These are phyloP conservation scores for Dinocampus coccinellae DNA, from an alignment of 2,888 invertebrate species.

Conservation along the genomic window DNA sequence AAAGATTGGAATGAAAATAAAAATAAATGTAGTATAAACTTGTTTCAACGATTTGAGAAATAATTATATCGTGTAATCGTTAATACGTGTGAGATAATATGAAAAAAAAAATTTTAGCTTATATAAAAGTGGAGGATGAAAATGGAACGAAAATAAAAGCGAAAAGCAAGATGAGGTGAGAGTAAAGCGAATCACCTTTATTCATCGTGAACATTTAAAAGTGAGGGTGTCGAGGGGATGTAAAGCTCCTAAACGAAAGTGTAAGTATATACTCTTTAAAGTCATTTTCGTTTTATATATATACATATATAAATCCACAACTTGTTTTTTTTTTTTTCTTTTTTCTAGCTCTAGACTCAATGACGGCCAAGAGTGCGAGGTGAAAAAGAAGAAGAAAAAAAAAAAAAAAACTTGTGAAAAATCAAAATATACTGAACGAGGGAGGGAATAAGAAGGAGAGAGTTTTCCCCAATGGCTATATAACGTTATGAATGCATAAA, in stretches of 20 bases:
- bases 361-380: not conserved
- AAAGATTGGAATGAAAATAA: not conserved
- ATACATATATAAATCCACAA: not conserved
- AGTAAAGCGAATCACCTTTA: constrained; percentile 44
- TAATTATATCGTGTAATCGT: not conserved
- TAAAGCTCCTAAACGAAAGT: constrained; percentile 46
- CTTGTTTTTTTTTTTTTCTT: not conserved
- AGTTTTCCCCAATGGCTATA: constrained; percentile 42
- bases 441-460: not conserved
- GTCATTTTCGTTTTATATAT: constrained; percentile 35
- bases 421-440: too few species aligned
- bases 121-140: not conserved
- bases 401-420: not conserved
- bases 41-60: not conserved
- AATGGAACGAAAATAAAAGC: constrained; percentile 23
- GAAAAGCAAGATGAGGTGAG: constrained; percentile 30
- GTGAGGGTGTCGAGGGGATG: constrained; percentile 37
- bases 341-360: not conserved
- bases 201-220: constrained; percentile 57
- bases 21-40: not conserved
- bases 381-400: not conserved
- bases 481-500: constrained; percentile 63
- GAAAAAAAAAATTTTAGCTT: not conserved
- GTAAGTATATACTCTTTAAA: constrained; percentile 45
- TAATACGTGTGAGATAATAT: not conserved